Evolutionary conservation across 1,140 invertebrate genomes (phyloP), one percentile per base, ranked within the genome.

Genomic region (Lepidurus packardi): DNA sequence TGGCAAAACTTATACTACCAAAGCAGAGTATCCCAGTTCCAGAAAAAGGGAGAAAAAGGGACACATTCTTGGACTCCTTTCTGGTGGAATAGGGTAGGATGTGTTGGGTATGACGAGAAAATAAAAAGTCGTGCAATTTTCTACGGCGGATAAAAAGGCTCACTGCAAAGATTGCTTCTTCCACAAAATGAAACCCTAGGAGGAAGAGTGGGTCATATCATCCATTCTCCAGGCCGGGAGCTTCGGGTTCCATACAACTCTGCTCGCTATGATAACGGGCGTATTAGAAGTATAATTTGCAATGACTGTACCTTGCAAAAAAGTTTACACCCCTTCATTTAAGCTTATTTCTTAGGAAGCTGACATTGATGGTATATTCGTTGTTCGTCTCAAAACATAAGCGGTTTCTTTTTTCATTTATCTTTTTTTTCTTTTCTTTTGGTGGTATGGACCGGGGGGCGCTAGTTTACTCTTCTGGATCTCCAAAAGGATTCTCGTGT

Each of bases 61-160:
- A 16, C 6, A 16, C 4, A 65, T 13, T n/a, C 8, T 65, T 7
- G 53, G 21, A n/a, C 53, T 65, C 53, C 21, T 65, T 65, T 65
- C 21, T 13, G 13, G 53, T 13, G 53, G 16, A 65, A 16, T 65
- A 65, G 16, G 16, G 53, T 65, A 65, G 53, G 53, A 65, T 65
- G 53, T 65, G 16, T 7, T 16, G 13, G 21, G 53, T 65, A 65
- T 65, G 53, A 65, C 53, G 21, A 65, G 53, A 65, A 65, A 65
- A 65, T 65, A 65, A 65, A 65, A 65, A n/a, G 53, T 65, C 53
- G 53, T 65, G 53, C 53, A 65, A 65, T 65, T 65, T 65, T 65
- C 53, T 65, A n/a, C 53, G 21, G 53, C 53, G 53, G 53, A 65
- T 65, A 65, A 65, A 65, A 65, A 65, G 53, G 53, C 53, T 65